phyloP scores from a whole-genome alignment of 2,797 vertebrate species.

The Limosa lapponica region DNA sequence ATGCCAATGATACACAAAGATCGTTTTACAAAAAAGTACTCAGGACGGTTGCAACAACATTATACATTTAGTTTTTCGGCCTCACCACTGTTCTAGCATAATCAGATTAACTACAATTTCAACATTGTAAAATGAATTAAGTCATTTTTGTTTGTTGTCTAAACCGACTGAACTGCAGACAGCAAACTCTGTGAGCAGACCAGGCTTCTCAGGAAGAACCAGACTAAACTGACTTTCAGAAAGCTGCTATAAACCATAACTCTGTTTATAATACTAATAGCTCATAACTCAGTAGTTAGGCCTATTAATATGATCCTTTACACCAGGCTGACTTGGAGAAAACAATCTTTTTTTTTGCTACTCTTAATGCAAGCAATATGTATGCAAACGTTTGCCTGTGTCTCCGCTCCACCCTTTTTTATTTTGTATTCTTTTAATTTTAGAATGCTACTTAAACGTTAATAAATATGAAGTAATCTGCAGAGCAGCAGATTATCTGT shows the following conservation, averaged over 20 bases:
- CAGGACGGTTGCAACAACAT: neutral
- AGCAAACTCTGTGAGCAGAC: neutral
- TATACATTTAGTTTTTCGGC: neutral
- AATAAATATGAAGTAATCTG: neutral
- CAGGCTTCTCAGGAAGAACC: neutral
- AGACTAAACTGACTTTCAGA: constrained; percentile 20
- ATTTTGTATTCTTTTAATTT: neutral
- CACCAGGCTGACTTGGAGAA: neutral
- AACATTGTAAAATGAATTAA: neutral
- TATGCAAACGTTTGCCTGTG: neutral
- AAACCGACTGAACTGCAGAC: neutral
- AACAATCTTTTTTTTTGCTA: neutral
- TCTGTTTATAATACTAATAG: constrained; percentile 15
- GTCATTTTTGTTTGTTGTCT: neutral
- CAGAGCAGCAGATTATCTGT: neutral
- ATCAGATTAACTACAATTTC: neutral
- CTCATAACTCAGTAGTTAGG: neutral
- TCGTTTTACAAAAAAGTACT: neutral
- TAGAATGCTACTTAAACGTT: neutral
- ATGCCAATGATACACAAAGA: neutral
- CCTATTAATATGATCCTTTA: neutral
- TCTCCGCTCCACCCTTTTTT: neutral
- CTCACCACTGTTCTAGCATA: neutral
- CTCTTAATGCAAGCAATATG: neutral
- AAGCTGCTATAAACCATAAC: neutral